phyloP scores from a whole-genome alignment of 2,113 vertebrate species.

The Pangasianodon hypophthalmus region DNA sequence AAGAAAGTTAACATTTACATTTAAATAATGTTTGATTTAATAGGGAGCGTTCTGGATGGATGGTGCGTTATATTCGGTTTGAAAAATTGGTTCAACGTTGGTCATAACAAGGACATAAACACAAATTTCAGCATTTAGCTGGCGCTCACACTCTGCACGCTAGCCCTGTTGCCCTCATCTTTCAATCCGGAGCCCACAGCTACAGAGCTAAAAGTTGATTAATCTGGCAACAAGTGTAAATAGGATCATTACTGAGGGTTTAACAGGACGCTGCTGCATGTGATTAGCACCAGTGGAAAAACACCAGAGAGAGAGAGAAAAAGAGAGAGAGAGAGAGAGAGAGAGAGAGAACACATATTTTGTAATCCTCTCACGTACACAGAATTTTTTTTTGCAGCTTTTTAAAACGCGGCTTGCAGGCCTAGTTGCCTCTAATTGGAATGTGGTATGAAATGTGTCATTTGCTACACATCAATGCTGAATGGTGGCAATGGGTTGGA shows the following conservation, averaged over 20 bases:
- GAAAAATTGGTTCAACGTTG: background rate
- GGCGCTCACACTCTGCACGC: background rate
- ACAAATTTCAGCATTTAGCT: background rate
- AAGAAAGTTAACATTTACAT: background rate
- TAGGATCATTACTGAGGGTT: slow-evolving; percentile 74
- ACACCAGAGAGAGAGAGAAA: slow-evolving; percentile 43
- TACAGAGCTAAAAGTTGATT: slow-evolving; percentile 74
- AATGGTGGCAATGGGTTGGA: slow-evolving; percentile 59
- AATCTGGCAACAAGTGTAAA: slow-evolving; percentile 73
- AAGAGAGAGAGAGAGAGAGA: slow-evolving; percentile 36
- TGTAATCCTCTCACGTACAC: slow-evolving; percentile 39
- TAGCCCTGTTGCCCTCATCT: slow-evolving; percentile 26
- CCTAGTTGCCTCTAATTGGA: slow-evolving; percentile 70
- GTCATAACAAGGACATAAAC: slow-evolving; percentile 34
- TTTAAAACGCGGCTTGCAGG: slow-evolving; percentile 17
- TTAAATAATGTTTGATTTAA: background rate
- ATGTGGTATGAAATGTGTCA: slow-evolving; percentile 73
- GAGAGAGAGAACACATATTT: slow-evolving; percentile 36
- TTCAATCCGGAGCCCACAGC: slow-evolving; percentile 43
- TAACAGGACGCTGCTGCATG: slow-evolving; percentile 65
- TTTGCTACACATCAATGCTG: slow-evolving; percentile 68
- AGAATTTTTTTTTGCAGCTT: slow-evolving; percentile 5
- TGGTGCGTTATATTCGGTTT: background rate
- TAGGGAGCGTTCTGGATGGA: background rate
- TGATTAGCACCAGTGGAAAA: slow-evolving; percentile 63